These are phyloP conservation scores for Mastomys natalensis DNA, from an alignment of 2,113 vertebrate genomes.

Conservation along the genomic window DNA sequence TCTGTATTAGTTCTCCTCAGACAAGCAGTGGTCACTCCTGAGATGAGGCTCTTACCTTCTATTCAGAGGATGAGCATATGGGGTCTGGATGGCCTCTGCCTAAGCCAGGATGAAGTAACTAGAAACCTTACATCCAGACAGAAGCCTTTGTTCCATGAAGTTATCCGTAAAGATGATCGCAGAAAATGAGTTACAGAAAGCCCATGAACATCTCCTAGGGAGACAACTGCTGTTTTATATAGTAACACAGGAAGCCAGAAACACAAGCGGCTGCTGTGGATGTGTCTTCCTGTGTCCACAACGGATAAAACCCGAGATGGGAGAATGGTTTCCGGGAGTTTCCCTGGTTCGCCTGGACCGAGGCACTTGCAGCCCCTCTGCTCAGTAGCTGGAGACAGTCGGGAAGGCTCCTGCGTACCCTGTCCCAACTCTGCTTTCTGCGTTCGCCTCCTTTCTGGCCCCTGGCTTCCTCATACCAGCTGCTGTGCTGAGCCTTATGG, in stretches of 20 bases:
- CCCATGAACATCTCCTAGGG: background rate
- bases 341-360: background rate
- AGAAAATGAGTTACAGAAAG: background rate
- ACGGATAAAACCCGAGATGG: background rate
- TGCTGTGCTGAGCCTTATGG: background rate
- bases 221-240: background rate
- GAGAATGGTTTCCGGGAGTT: background rate
- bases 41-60: background rate
- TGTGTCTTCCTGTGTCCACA: background rate
- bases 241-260: background rate
- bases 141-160: background rate
- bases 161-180: background rate
- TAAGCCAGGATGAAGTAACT: background rate
- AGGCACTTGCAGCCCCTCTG: background rate
- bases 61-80: background rate
- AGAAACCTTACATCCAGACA: background rate
- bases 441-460: background rate
- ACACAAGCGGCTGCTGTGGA: background rate
- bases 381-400: background rate
- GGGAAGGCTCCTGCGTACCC: background rate
- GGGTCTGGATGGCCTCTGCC: background rate
- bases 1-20: background rate
- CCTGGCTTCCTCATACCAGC: background rate
- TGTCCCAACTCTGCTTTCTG: too few relatives aligned
- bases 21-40: background rate